Conservation (phyloP, 2,888 invertebrate genomes). For the Norana najaformis region DNA sequence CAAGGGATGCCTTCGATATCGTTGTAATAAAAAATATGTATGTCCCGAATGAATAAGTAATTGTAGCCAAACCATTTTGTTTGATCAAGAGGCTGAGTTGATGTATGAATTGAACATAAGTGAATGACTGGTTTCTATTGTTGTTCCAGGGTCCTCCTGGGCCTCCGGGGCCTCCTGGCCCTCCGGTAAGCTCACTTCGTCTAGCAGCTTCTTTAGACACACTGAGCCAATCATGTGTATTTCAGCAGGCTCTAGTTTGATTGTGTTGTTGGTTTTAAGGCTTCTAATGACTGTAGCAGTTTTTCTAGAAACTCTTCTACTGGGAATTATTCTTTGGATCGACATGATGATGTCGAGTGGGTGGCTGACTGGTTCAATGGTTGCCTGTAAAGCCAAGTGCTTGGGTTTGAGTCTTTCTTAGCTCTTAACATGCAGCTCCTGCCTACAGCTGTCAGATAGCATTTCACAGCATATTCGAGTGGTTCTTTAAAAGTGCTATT, state of each 20-base stretch:
- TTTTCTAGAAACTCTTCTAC: neutral
- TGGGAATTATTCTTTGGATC: neutral
- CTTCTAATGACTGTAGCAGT: neutral
- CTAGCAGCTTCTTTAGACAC: no score
- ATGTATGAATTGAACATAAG: neutral
- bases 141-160: conserved; percentile 40
- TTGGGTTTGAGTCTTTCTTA: neutral
- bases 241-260: neutral
- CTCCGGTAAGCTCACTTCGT: conserved; percentile 35
- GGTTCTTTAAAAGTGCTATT: no score
- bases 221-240: no score
- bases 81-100: neutral
- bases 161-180: conserved; percentile 39
- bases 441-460: no score
- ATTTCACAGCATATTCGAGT: no score
- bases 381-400: neutral
- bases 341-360: neutral
- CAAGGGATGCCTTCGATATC: no score
- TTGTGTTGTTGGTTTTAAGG: neutral
- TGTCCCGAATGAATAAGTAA: no score
- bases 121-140: neutral
- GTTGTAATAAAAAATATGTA: no score
- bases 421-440: no score
- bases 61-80: no score
- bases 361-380: neutral